These are phyloP conservation scores for Oreochromis grahami DNA, from an alignment of 2,797 vertebrate species.

Conservation along the genomic window DNA sequence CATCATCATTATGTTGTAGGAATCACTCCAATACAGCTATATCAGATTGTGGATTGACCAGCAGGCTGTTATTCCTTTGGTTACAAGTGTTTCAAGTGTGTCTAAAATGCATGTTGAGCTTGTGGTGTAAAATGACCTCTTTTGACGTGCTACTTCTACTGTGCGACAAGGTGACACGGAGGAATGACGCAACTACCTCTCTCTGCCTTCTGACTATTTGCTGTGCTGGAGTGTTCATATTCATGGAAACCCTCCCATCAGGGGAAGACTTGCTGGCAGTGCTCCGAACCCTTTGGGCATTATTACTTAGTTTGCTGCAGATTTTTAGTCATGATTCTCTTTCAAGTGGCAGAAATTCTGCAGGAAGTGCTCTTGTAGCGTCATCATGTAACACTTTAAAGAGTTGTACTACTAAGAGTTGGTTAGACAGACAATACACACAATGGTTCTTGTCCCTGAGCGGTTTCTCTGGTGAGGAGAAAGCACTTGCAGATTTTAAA, in stretches of 20 bases:
- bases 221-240: background rate
- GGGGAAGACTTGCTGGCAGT: background rate
- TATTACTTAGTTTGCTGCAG: background rate
- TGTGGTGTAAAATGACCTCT: background rate
- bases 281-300: background rate
- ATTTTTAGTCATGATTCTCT: background rate
- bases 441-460: background rate
- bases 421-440: background rate
- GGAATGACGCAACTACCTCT: background rate
- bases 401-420: background rate
- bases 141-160: background rate
- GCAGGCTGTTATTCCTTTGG: background rate
- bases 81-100: background rate
- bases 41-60: background rate
- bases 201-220: background rate
- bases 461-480: background rate
- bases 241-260: background rate
- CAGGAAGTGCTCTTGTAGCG: background rate
- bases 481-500: background rate
- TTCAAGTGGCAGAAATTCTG: background rate
- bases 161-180: background rate
- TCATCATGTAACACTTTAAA: background rate
- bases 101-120: background rate
- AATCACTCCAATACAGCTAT: background rate
- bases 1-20: background rate